A percentile compares a stretch with the other conserved stretches of the same genome.
phyloP scores from a whole-genome alignment of 2,888 invertebrate genomes.

The Lycocerus yunnanus region DNA sequence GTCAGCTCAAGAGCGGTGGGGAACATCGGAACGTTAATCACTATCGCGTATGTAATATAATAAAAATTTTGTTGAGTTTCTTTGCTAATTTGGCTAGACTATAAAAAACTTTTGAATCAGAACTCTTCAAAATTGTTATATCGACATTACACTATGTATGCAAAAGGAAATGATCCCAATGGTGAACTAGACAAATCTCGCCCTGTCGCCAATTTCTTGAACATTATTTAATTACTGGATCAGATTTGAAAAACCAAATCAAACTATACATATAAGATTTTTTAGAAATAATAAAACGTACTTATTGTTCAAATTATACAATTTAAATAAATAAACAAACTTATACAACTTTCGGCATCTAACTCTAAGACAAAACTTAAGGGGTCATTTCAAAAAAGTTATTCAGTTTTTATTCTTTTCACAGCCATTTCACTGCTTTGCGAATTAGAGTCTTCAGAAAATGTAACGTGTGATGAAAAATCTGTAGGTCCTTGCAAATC shows the following conservation, averaged over 20 bases:
- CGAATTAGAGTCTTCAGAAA: slow-evolving; percentile 90
- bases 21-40: no score
- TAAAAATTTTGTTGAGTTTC: no score
- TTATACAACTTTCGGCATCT: background rate
- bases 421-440: slow-evolving; percentile 80
- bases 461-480: slow-evolving; percentile 81
- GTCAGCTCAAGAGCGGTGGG: no score
- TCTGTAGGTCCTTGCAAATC: slow-evolving; percentile 89
- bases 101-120: no score
- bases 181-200: no score
- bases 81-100: no score
- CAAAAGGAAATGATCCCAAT: no score
- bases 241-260: background rate
- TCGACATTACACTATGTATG: no score
- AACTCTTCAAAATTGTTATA: no score
- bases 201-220: no score
- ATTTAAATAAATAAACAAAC: background rate
- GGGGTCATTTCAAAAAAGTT: slow-evolving; percentile 1
- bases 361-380: background rate
- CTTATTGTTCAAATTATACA: background rate
- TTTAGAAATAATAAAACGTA: background rate
- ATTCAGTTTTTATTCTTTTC: slow-evolving; percentile 80
- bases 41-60: no score
- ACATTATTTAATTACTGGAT: no score
- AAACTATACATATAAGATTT: background rate